These are phyloP conservation scores for Vulpes vulpes DNA, from an alignment of 2,113 vertebrate genomes.

Conservation along the genomic window DNA sequence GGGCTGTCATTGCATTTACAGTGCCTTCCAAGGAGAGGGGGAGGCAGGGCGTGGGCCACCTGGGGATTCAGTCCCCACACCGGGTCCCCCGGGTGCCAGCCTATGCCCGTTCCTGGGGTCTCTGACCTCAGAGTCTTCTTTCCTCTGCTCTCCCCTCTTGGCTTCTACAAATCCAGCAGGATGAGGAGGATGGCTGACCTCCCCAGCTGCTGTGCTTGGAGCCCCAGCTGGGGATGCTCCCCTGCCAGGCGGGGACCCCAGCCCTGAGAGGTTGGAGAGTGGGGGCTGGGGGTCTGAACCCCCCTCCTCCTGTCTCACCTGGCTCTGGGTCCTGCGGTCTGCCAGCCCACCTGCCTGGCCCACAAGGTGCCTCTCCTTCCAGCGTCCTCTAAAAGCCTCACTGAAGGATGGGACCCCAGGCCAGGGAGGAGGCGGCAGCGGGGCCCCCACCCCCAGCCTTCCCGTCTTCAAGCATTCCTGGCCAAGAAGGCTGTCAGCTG, in stretches of 20 bases:
- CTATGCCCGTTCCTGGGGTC: neutral
- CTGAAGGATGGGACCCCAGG: rapidly evolving
- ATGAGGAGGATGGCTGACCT: rapidly evolving
- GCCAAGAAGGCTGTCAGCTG: neutral
- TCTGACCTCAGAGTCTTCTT: neutral
- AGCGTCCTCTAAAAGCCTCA: neutral
- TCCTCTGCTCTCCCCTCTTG: neutral
- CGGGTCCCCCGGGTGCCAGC: no score
- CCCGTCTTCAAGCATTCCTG: rapidly evolving
- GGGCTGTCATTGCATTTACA: neutral
- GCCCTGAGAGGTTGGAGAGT: rapidly evolving
- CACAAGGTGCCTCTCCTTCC: rapidly evolving
- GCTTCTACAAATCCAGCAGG: rapidly evolving
- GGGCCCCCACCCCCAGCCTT: neutral
- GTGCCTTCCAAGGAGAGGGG: no score
- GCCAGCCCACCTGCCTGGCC: neutral
- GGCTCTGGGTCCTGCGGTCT: neutral
- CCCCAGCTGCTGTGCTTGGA: rapidly evolving
- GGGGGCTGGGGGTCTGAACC: neutral
- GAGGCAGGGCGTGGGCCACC: rapidly evolving
- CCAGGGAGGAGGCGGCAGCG: rapidly evolving
- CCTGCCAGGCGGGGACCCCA: no score
- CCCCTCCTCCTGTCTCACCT: neutral
- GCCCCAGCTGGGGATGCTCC: neutral
- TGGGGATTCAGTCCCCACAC: neutral